phyloP scores from a whole-genome alignment of 1,140 invertebrate species.

The Aphidius gifuensis region DNA sequence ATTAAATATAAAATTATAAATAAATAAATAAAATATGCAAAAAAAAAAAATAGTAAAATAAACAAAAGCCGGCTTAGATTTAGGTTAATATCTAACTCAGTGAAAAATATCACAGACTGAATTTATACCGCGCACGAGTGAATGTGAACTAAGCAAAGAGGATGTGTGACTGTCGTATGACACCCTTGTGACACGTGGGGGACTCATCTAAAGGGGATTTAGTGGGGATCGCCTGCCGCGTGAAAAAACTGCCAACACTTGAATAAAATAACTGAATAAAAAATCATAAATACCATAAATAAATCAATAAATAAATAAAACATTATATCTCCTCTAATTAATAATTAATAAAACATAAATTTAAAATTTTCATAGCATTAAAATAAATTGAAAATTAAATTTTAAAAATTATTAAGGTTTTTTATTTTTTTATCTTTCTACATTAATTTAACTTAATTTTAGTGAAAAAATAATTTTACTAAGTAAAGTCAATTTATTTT shows the following conservation, averaged over 20 bases:
- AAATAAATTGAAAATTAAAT: too few relatives aligned
- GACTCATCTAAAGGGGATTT: constrained; percentile 41
- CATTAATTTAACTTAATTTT: too few relatives aligned
- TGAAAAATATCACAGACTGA: constrained; percentile 6
- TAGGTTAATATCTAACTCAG: background rate
- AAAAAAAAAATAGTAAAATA: background rate
- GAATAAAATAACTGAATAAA: constrained; percentile 29
- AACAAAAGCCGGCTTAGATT: background rate
- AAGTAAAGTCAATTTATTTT: too few relatives aligned
- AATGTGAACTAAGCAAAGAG: constrained; percentile 28
- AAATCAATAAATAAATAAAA: background rate
- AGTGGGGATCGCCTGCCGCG: constrained; percentile 41
- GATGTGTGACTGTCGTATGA: constrained; percentile 28
- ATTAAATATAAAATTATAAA: too few relatives aligned
- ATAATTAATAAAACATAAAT: too few relatives aligned
- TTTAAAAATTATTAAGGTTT: too few relatives aligned
- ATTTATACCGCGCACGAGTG: constrained; percentile 26
- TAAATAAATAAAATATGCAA: background rate
- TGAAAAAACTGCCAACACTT: constrained; percentile 47
- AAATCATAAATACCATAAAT: background rate
- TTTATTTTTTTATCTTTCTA: too few relatives aligned
- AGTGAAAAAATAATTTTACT: too few relatives aligned
- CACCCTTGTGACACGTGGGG: constrained; percentile 43
- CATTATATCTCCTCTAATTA: background rate
- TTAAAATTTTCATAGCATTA: too few relatives aligned